These are phyloP conservation scores for Neodiprion fabricii DNA, from an alignment of 1,140 invertebrate species.

Conservation along the genomic window DNA sequence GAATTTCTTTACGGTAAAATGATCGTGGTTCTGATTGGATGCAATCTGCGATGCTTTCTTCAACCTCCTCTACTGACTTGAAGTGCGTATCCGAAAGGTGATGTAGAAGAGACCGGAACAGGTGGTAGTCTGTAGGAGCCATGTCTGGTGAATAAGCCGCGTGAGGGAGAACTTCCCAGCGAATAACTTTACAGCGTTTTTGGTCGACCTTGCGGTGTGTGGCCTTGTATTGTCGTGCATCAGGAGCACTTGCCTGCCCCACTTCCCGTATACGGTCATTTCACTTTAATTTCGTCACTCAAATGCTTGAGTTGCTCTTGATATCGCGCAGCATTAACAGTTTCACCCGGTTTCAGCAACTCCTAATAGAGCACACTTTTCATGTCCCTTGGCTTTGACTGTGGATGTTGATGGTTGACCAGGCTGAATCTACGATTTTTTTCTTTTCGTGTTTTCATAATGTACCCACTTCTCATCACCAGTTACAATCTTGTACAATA, in stretches of 20 bases:
- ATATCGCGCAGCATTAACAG: slow-evolving; percentile 28
- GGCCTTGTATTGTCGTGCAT: slow-evolving; percentile 9
- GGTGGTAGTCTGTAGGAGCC: slow-evolving; percentile 20
- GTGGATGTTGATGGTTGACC: slow-evolving; percentile 25
- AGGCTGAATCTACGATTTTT: slow-evolving; percentile 14
- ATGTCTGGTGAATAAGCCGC: slow-evolving; percentile 17
- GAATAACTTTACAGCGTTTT: not conserved
- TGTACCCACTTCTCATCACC: not conserved
- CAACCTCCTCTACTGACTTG: slow-evolving; percentile 8
- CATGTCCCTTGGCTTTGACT: slow-evolving; percentile 31
- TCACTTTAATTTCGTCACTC: slow-evolving; percentile 6
- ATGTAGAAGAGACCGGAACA: slow-evolving; percentile 14
- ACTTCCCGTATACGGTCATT: not conserved
- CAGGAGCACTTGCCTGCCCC: slow-evolving; percentile 12
- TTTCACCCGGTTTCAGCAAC: slow-evolving; percentile 30
- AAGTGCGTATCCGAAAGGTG: slow-evolving; percentile 13
- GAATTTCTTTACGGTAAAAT: slow-evolving; percentile 28
- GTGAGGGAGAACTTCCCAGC: not conserved
- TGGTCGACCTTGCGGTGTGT: slow-evolving; percentile 14
- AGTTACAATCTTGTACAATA: not conserved
- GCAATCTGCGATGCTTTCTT: slow-evolving; percentile 27
- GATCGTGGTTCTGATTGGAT: slow-evolving; percentile 24
- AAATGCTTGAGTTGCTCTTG: slow-evolving; percentile 31
- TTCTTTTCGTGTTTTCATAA: not conserved
- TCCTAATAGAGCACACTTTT: slow-evolving; percentile 33